Percentiles rank a stretch among this genome's conserved stretches.
phyloP scores from a whole-genome alignment of 2,797 vertebrate genomes.

The Xenopus petersii region DNA sequence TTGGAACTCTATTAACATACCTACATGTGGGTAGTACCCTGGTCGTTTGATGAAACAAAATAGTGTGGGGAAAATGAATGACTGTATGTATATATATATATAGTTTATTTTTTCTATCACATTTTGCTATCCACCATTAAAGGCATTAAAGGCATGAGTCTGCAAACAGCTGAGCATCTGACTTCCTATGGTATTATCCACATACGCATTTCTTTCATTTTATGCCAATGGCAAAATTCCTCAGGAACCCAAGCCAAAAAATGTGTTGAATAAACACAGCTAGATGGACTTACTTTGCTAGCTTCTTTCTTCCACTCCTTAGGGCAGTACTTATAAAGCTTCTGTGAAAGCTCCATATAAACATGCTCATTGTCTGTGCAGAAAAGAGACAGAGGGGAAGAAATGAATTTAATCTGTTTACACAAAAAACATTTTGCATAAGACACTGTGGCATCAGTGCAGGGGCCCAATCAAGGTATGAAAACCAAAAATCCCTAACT shows the following conservation, averaged over 20 bases:
- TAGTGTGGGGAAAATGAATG: too few relatives aligned
- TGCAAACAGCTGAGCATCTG: constrained; percentile 2
- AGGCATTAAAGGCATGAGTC: background rate
- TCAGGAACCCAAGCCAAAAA: constrained; percentile 22
- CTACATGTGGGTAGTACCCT: too few relatives aligned
- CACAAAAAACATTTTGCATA: background rate
- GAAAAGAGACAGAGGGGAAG: constrained; percentile 34
- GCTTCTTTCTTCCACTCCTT: constrained; percentile 98
- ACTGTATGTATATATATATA: too few relatives aligned
- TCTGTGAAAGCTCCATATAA: constrained; percentile 96
- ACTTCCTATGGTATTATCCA: constrained; percentile 2
- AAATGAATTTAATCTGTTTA: constrained; percentile 1
- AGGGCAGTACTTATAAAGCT: constrained; percentile 96
- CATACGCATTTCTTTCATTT: constrained; percentile 10
- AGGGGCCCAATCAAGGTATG: background rate
- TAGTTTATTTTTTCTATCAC: background rate
- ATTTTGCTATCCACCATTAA: background rate
- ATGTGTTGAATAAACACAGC: constrained; percentile 4
- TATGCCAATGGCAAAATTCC: constrained; percentile 15
- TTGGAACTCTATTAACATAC: too few relatives aligned
- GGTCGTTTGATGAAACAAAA: too few relatives aligned
- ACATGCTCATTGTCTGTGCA: constrained; percentile 92
- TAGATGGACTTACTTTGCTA: constrained; percentile 82
- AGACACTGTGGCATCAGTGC: background rate
- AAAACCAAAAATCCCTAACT: too few relatives aligned